Conservation (phyloP, 1,140 invertebrate genomes). For the Drosophila yakuba region DNA sequence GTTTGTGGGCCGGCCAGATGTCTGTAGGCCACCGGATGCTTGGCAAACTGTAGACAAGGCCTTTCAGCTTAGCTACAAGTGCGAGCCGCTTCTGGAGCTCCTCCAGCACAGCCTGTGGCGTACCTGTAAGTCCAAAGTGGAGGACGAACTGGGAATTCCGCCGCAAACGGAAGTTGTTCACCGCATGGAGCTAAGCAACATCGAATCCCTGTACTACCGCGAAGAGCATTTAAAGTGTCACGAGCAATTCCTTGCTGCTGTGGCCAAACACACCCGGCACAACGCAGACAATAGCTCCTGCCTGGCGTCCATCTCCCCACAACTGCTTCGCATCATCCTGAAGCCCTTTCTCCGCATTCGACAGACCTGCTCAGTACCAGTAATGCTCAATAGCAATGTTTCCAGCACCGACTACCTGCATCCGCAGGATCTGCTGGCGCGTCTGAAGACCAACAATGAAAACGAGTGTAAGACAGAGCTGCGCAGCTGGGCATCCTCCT, state of each 20-base stretch:
- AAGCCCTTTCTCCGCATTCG: constrained; percentile 88
- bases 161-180: constrained; percentile 85
- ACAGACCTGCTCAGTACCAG: constrained; percentile 91
- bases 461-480: constrained; percentile 89
- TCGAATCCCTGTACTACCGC: constrained; percentile 86
- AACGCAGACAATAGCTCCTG: constrained; percentile 41
- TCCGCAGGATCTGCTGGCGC: constrained; percentile 88
- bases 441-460: constrained; percentile 88
- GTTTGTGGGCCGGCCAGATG: constrained; percentile 86
- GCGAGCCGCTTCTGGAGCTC: constrained; percentile 84
- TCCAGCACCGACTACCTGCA: constrained; percentile 61
- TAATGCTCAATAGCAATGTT: constrained; percentile 74
- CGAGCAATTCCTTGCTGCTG: constrained; percentile 44
- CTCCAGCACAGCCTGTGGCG: constrained; percentile 90
- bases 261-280: constrained; percentile 50
- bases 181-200: constrained; percentile 85
- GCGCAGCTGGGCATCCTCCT: constrained; percentile 87
- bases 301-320: constrained; percentile 57
- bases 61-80: constrained; percentile 84
- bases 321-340: constrained; percentile 84
- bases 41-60: constrained; percentile 87
- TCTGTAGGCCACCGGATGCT: constrained; percentile 65
- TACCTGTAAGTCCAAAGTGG: constrained; percentile 86
- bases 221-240: constrained; percentile 84
- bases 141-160: constrained; percentile 86